Base-by-base conservation (phyloP, 2,113 vertebrate species). In the Siphamia tubifer region DNA sequence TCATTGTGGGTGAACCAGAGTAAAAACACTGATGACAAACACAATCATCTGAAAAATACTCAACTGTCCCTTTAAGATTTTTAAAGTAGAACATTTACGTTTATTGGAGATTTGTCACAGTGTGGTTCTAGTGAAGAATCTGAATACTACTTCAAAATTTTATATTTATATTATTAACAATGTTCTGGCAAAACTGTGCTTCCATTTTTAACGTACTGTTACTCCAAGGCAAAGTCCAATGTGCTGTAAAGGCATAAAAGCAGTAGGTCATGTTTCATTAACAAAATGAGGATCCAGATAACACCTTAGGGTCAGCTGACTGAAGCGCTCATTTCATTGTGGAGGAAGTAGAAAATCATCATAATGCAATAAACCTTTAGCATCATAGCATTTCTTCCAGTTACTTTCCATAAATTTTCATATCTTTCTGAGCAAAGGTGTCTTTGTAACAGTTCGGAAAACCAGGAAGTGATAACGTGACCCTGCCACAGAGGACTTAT, bases 371-470 rank as follows among this genome's bases (percentile, higher is more conserved):
- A 77, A 82, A 52, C 21, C 7, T 1, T n/a, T 17, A 20, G 15
- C 28, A 8, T 4, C 2, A 4, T 39, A 10, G 8, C 45, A 31
- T 28, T 62, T 44, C 42, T 0, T 27, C 45, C 27, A 43, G 24
- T 30, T 6, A 48, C 54, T 68, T 74, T 77, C 11, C 39, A 74
- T 52, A 61, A 31, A 79, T 87, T 83, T 71, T 4, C 74, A 43
- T 70, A 90, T 84, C 82, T 81, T 23, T 8, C 53, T 11, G 84
- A 79, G 77, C 89, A 90, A 90, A 91, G 86, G 87, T 90, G 83
- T 74, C 6, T 47, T 28, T 47, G 44, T 51, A 40, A 61, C 28
- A 47, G n/a, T 54, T 20, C 71, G 24, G 23, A 28, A 20, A 84
- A 76, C 27, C 52, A 51, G 79, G 84, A 87, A 79, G 68, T 24